A percentile compares a stretch with the other conserved stretches of the same genome.
Conservation (phyloP, 2,888 invertebrate species). For the Ditula angustiorana region DNA sequence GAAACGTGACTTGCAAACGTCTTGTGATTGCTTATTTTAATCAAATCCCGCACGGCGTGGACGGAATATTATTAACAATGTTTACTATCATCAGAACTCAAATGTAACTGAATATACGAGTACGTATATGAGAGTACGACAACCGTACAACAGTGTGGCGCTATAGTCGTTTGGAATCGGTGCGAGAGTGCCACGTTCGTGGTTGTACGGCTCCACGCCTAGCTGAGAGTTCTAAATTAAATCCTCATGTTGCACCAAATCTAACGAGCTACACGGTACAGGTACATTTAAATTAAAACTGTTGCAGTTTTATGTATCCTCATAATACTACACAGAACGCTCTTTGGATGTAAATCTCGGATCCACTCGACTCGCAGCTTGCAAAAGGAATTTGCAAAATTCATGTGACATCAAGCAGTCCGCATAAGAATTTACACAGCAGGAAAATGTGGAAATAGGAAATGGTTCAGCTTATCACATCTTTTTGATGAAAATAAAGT, state of each 20-base stretch:
- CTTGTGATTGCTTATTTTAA: constrained; percentile 63
- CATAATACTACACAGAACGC: constrained; percentile 48
- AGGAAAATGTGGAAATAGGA: constrained; percentile 58
- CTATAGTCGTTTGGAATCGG: not conserved
- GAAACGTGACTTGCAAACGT: constrained; percentile 63
- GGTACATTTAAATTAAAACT: constrained; percentile 9
- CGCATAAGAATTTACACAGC: constrained; percentile 71
- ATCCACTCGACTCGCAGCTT: constrained; percentile 59
- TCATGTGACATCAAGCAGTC: constrained; percentile 74
- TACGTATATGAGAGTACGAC: not conserved
- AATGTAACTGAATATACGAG: not conserved
- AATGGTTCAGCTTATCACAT: constrained; percentile 51
- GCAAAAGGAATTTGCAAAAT: constrained; percentile 74
- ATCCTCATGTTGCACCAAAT: constrained; percentile 3
- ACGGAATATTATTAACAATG: constrained; percentile 55
- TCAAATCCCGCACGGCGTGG: constrained; percentile 56
- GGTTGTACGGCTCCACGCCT: not conserved
- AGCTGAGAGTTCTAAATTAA: constrained; percentile 10
- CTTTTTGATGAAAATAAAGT: constrained; percentile 39
- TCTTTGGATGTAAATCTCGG: constrained; percentile 66
- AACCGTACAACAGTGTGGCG: not conserved
- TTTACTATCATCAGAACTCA: constrained; percentile 38
- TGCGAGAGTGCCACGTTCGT: not conserved
- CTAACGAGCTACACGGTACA: not conserved
- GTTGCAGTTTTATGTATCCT: constrained; percentile 31